Percentiles rank a stretch among this genome's conserved stretches.
Conservation (phyloP, 1,140 invertebrate genomes). For the Cydia amplana region DNA sequence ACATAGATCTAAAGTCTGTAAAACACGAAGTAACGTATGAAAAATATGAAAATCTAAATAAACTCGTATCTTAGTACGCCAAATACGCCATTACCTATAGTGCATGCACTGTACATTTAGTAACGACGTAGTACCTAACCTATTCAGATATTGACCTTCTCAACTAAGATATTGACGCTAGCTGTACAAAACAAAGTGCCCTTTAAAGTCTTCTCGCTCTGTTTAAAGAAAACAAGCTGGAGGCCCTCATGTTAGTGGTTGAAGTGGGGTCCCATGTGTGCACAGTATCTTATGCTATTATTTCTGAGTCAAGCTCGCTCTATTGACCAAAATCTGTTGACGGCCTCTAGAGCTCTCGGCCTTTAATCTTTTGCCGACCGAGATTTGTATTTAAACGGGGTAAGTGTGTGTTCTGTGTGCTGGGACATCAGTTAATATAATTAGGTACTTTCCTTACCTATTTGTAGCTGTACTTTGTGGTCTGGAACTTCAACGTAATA, state of each 20-base stretch:
- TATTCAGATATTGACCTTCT: conserved; percentile 11
- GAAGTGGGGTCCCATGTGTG: conserved; percentile 63
- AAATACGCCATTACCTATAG: too few species aligned
- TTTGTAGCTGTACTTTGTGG: not conserved
- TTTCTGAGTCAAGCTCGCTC: conserved; percentile 68
- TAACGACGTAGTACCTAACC: not conserved
- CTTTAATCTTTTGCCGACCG: conserved; percentile 67
- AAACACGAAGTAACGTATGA: too few species aligned
- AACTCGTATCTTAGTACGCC: too few species aligned
- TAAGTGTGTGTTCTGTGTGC: conserved; percentile 16
- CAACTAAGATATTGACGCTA: not conserved
- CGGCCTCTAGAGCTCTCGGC: conserved; percentile 48
- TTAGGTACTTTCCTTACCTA: conserved; percentile 1
- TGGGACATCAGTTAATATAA: conserved; percentile 12
- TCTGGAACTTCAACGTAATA: not conserved
- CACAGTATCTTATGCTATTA: conserved; percentile 73
- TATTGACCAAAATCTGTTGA: conserved; percentile 72
- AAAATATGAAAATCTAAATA: too few species aligned
- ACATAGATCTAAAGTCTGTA: too few species aligned
- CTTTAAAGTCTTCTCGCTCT: conserved; percentile 55
- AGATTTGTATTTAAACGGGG: conserved; percentile 16
- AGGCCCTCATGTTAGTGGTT: conserved; percentile 60
- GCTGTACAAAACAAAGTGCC: conserved; percentile 35
- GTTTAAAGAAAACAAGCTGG: conserved; percentile 73
- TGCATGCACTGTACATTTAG: too few species aligned